Evolutionary conservation across 2,113 vertebrate species (phyloP).

Genomic region (Hemichromis elongatus): DNA sequence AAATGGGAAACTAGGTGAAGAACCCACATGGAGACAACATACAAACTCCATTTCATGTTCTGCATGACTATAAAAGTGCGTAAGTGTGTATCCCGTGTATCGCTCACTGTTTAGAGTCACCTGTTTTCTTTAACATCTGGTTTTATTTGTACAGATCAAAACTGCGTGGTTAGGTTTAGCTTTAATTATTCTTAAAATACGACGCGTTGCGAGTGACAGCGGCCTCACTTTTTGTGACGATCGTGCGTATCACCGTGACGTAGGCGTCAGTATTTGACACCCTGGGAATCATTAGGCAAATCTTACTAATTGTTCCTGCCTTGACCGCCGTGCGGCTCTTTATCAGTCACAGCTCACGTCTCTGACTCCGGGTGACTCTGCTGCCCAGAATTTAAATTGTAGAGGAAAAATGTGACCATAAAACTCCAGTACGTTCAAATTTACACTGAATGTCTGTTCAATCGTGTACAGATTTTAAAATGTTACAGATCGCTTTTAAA

Average conservation of each 20-base stretch:
- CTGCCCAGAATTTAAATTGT: fast-evolving
- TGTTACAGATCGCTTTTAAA: neutral
- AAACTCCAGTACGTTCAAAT: fast-evolving
- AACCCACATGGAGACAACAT: neutral
- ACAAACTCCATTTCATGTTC: neutral
- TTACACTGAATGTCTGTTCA: neutral
- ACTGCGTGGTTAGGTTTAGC: fast-evolving
- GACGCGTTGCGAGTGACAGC: neutral
- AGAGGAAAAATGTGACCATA: fast-evolving
- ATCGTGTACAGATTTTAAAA: fast-evolving
- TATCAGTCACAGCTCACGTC: neutral
- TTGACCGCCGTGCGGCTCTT: neutral
- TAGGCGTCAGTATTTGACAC: fast-evolving
- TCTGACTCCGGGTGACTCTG: neutral
- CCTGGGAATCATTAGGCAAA: neutral
- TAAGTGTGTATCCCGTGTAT: fast-evolving
- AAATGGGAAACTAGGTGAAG: fast-evolving
- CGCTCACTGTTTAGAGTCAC: fast-evolving
- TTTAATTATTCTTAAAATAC: neutral
- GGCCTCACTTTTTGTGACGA: fast-evolving
- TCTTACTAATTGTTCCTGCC: neutral
- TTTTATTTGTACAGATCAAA: neutral
- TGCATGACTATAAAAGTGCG: neutral
- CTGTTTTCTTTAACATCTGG: neutral
- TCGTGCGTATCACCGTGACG: neutral